Percentiles rank a stretch among this genome's conserved stretches.
phyloP scores from a whole-genome alignment of 2,113 vertebrate genomes.

The Sinocyclocheilus anshuiensis region DNA sequence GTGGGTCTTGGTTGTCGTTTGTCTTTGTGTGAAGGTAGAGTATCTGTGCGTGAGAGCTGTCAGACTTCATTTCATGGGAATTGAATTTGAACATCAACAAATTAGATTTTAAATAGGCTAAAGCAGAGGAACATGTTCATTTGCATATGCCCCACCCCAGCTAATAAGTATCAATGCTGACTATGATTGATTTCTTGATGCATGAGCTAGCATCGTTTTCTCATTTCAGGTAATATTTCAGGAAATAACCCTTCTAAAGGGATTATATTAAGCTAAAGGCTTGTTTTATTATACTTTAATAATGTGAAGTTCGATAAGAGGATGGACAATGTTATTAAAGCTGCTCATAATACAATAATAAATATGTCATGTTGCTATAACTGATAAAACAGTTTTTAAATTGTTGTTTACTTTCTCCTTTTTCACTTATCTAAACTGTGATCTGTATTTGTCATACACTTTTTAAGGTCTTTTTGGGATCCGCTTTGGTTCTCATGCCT shows the following conservation, averaged over 20 bases:
- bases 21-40: not conserved
- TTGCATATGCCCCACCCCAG: not conserved
- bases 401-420: not conserved
- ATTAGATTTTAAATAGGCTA: not conserved
- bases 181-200: not conserved
- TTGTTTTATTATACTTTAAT: not conserved
- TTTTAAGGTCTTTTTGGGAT: not conserved
- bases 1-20: not conserved
- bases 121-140: not conserved
- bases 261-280: not conserved
- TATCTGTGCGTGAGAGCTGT: not conserved
- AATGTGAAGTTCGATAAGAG: not conserved
- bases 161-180: constrained; percentile 6
- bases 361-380: not conserved
- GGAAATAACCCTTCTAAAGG: not conserved
- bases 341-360: not conserved
- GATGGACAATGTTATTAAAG: not conserved
- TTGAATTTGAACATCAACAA: not conserved
- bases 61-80: not conserved
- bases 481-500: not conserved
- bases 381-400: not conserved
- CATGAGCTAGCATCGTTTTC: not conserved
- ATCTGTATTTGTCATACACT: constrained; percentile 1
- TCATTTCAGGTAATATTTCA: constrained; percentile 2
- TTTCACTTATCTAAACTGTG: not conserved